Percentiles rank a stretch among this genome's conserved stretches.
Evolutionary conservation across 2,888 invertebrate species (phyloP).

Genomic region (Lycophotia porphyrea): DNA sequence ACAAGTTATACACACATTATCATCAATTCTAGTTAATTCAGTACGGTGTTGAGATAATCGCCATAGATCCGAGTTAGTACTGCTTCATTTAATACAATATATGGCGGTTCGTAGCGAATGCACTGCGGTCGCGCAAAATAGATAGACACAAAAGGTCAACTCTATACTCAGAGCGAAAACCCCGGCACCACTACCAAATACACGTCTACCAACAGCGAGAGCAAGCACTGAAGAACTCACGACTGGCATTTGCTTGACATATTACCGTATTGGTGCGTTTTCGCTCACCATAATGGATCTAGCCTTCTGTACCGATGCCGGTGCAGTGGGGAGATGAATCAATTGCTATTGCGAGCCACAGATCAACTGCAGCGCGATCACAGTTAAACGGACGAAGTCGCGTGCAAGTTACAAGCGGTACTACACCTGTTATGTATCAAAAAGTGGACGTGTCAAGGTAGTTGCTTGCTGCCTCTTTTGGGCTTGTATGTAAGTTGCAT

Average conservation of each 20-base stretch:
- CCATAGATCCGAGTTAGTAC: constrained; percentile 17
- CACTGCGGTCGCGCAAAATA: neutral
- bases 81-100: constrained; percentile 20
- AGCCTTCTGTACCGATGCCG: neutral
- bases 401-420: constrained; percentile 20
- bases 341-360: constrained; percentile 57
- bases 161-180: neutral
- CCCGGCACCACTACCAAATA: neutral
- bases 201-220: neutral
- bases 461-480: neutral
- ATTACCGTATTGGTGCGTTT: neutral
- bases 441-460: neutral
- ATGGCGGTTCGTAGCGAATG: constrained; percentile 4
- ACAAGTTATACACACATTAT: constrained; percentile 18
- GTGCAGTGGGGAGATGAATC: constrained; percentile 52
- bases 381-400: constrained; percentile 21
- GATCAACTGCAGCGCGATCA: constrained; percentile 54
- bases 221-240: neutral
- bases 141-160: neutral
- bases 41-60: constrained; percentile 23
- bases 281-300: neutral
- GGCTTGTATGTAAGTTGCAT: neutral
- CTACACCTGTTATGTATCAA: neutral
- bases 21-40: constrained; percentile 25
- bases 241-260: neutral